A percentile compares a stretch with the other conserved stretches of the same genome.
These are phyloP conservation scores for Stegastes partitus DNA, from an alignment of 2,113 vertebrate genomes.

Conservation along the genomic window DNA sequence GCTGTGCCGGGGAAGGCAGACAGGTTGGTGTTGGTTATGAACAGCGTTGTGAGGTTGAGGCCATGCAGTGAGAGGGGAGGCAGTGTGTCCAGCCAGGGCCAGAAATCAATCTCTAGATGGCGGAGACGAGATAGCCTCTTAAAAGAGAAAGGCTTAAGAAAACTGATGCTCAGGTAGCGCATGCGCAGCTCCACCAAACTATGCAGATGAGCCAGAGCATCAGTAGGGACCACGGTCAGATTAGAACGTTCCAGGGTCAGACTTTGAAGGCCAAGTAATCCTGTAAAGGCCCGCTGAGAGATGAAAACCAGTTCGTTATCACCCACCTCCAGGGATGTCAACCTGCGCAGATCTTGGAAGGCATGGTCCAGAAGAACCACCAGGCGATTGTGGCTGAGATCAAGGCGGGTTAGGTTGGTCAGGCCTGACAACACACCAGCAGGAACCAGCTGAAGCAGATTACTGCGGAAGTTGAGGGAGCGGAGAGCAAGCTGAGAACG, in stretches of 20 bases:
- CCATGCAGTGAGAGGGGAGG: constrained; percentile 93
- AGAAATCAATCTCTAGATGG: constrained; percentile 92
- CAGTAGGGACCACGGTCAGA: constrained; percentile 89
- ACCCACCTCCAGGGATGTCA: constrained; percentile 93
- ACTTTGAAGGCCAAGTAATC: constrained; percentile 92
- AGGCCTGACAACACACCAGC: constrained; percentile 94
- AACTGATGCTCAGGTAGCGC: constrained; percentile 82
- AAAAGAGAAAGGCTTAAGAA: constrained; percentile 91
- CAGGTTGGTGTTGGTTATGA: constrained; percentile 95
- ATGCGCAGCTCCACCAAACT: constrained; percentile 78
- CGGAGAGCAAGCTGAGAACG: constrained; percentile 93
- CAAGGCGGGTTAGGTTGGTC: constrained; percentile 94
- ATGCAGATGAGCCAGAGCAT: constrained; percentile 83
- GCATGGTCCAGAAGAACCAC: constrained; percentile 97
- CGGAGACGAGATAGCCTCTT: constrained; percentile 92
- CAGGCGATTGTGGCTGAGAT: constrained; percentile 97
- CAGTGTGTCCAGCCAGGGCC: constrained; percentile 94
- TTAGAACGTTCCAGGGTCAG: constrained; percentile 96
- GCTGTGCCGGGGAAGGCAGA: constrained; percentile 91
- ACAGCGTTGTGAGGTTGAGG: constrained; percentile 94
- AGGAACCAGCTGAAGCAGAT: constrained; percentile 93
- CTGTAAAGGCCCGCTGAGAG: constrained; percentile 94
- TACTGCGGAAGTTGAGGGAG: constrained; percentile 93
- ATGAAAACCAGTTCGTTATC: constrained; percentile 97
- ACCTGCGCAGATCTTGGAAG: constrained; percentile 95